Evolutionary conservation across 1,140 invertebrate genomes (phyloP).

Genomic region (Littorina saxatilis): DNA sequence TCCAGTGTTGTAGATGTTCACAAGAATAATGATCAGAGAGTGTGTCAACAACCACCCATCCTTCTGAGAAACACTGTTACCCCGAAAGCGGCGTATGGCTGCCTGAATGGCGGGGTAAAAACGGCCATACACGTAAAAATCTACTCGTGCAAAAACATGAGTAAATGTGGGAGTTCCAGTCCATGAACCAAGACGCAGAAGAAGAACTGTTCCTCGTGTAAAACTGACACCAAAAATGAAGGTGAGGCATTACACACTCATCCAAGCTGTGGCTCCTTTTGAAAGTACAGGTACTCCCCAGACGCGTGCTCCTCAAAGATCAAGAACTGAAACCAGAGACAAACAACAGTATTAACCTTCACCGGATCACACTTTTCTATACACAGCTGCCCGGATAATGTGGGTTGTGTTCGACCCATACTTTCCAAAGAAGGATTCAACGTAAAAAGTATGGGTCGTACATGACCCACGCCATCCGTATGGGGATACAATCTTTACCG

Average conservation of each 20-base stretch:
- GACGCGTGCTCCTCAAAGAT: slow-evolving; percentile 15
- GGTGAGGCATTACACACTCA: background rate
- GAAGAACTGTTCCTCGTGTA: too few relatives aligned
- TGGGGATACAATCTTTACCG: too few relatives aligned
- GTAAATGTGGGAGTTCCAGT: background rate
- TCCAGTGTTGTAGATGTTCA: too few relatives aligned
- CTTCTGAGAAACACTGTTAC: background rate
- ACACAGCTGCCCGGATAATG: too few relatives aligned
- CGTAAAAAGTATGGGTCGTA: background rate
- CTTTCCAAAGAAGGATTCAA: background rate
- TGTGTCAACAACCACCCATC: too few relatives aligned
- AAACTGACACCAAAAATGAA: background rate
- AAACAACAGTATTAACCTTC: background rate
- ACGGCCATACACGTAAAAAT: background rate
- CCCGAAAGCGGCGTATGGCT: background rate
- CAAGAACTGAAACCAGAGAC: background rate
- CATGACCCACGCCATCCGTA: background rate
- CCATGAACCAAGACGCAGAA: background rate
- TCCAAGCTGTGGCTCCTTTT: slow-evolving; percentile 6
- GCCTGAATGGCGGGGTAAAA: background rate
- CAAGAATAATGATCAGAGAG: too few relatives aligned
- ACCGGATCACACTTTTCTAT: background rate
- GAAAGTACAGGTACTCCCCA: slow-evolving; percentile 15
- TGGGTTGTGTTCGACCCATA: too few relatives aligned
- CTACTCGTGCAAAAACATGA: background rate